Evolutionary conservation across 2,113 vertebrate species (phyloP).

Genomic region (Rallus limicola): DNA sequence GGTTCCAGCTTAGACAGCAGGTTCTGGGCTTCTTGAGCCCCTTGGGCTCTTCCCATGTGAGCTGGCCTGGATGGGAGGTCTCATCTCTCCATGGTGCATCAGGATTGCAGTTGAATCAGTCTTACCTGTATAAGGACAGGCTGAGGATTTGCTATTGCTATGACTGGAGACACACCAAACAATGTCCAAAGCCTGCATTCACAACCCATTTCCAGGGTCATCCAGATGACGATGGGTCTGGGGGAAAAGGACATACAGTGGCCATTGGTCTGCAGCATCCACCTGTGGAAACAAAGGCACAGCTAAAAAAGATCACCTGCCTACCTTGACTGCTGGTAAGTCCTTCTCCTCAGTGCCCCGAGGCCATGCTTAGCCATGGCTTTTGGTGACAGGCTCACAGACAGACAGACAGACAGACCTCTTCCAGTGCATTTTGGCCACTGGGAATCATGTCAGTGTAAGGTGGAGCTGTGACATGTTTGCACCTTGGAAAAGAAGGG

Average conservation of each 20-base stretch:
- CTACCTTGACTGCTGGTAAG: neutral
- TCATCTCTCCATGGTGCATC: neutral
- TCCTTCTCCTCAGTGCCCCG: neutral
- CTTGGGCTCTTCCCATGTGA: neutral
- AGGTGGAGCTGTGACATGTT: neutral
- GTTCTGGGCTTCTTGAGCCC: neutral
- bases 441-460: neutral
- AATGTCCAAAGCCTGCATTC: neutral
- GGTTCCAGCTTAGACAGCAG: neutral
- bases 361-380: neutral
- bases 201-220: neutral
- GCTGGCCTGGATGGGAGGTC: neutral
- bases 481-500: neutral
- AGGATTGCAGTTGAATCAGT: accelerated
- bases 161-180: neutral
- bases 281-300: neutral
- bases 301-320: neutral
- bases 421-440: neutral
- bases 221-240: neutral
- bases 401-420: neutral
- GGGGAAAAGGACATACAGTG: neutral
- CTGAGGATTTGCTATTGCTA: neutral
- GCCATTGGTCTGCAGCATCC: neutral
- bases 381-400: neutral
- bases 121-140: neutral